These are phyloP conservation scores for Eudemis profundana DNA, from an alignment of 2,888 invertebrate species.

Conservation along the genomic window DNA sequence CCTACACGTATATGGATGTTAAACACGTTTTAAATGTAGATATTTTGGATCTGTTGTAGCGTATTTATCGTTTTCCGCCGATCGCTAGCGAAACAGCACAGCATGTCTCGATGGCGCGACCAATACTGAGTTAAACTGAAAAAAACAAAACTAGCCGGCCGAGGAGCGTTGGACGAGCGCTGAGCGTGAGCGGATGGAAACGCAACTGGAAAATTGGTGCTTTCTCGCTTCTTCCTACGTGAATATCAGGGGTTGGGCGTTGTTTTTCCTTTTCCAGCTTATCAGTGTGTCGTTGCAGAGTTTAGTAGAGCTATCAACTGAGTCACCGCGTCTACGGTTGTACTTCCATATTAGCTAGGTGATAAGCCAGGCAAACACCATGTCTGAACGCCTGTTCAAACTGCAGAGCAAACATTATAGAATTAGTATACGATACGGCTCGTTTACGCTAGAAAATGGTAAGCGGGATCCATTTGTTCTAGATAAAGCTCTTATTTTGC, in stretches of 20 bases:
- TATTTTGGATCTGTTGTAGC: conserved; percentile 56
- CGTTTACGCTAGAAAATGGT: conserved; percentile 16
- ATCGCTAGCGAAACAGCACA: conserved; percentile 58
- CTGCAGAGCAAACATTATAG: conserved; percentile 28
- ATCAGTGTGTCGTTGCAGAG: conserved; percentile 50
- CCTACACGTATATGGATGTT: conserved; percentile 50
- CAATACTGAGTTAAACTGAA: conserved; percentile 72
- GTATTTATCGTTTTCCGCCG: conserved; percentile 58
- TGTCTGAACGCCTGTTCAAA: conserved; percentile 35
- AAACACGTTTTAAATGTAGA: conserved; percentile 58
- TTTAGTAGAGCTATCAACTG: conserved; percentile 52
- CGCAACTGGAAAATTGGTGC: conserved; percentile 67
- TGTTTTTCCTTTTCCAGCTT: conserved; percentile 59
- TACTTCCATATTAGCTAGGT: conserved; percentile 27
- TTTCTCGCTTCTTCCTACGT: conserved; percentile 61
- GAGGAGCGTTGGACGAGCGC: conserved; percentile 52
- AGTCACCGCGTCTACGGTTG: conserved; percentile 55
- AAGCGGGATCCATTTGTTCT: conserved; percentile 2
- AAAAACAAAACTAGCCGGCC: conserved; percentile 68
- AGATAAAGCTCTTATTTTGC: neutral
- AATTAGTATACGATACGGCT: conserved; percentile 28
- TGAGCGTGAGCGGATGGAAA: conserved; percentile 56
- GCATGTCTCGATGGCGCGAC: conserved; percentile 69
- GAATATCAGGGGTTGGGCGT: conserved; percentile 37
- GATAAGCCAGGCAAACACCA: conserved; percentile 39